Base-by-base conservation (phyloP, 1,140 invertebrate genomes). In the Tetramorium parvispinum region DNA sequence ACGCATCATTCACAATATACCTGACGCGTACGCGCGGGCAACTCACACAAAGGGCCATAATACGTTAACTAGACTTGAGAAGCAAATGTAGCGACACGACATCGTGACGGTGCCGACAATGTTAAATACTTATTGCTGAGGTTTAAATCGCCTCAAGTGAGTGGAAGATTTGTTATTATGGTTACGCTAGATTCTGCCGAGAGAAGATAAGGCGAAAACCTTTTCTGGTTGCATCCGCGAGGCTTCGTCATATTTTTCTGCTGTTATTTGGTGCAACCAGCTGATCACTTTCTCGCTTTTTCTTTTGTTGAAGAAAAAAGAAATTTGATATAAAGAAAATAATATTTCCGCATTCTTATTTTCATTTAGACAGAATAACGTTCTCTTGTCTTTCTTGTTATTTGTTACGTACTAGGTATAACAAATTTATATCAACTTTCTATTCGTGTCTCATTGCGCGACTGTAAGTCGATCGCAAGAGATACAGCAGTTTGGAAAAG, bases 141-240 rank as follows among this genome's bases (percentile, higher is more conserved):
- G 91, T 93, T 93, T 53, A 91, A 91, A 92, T 85, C 89, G 87
- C 87, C 61, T 91, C 89, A 79, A 93, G 90, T 92, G 91, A 78
- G 57, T 88, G 83, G 92, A 93, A 87, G 91, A 93, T 93, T 91
- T 88, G 89, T 94, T 92, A 92, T 92, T 92, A 90, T 85, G 79
- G 63, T 66, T 77, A 27, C 37, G 3, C 21, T 55, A 18, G 85
- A 10, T 76, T 55, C 88, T 90, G 91, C 55, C 66, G n/a, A 57
- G 66, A 65, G 13, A 5, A 7, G 92, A 93, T 93, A 93, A 91
- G 73, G 43, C 37, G 24, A 68, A 68, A 49, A 16, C 4, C 18
- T 65, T 65, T 32, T 46, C 65, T 53, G 40, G 49, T 24, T 66
- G 21, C 13, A n/a, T 63, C 21, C 43, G 46, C 61, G 5, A 83